Base-by-base conservation (phyloP, 2,113 vertebrate species). In the Cephalopterus ornatus region DNA sequence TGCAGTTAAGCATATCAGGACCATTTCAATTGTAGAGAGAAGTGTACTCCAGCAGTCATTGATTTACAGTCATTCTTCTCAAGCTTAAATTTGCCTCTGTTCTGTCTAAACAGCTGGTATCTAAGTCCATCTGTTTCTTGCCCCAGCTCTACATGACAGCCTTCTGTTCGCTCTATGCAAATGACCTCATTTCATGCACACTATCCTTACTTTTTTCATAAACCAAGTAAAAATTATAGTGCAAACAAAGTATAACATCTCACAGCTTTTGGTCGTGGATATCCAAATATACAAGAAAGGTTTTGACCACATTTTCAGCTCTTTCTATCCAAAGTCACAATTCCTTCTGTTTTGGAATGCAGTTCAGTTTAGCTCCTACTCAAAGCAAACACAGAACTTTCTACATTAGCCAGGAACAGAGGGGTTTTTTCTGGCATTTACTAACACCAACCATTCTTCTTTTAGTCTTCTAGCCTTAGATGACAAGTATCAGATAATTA, bases 361-460 rank as follows among this genome's bases (percentile, higher is more conserved):
- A 44, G 32, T 20, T 86, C 37, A 2, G 1, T n/a, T 83, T 56
- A 53, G 11, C 6, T 86, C 3, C 26, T 73, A n/a, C 37, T 14
- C 16, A 30, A 42, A 71, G 20, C 2, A 87, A 87, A 30, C 1
- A 2, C 28, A 74, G 13, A 66, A 17, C 10, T 28, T 58, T 62
- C 33, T 58, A 35, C 4, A 66, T 42, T 68, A 87, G 8, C 5
- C 9, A 58, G 3, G 5, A 52, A 0, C 0, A 5, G 18, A 65
- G 16, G 16, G 9, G 26, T 84, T n/a, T 59, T 70, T 80, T 22
- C 27, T n/a, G 47, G 6, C 5, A 8, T 91, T 62, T 84, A 28
- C 11, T 46, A 66, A 19, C 6, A 74, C 3, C 44, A 77, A 14
- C 5, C 52, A 67, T 47, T 42, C 16, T 63, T 81, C 19, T 68